Conservation (phyloP, 2,113 vertebrate genomes). For the Corapipo altera region DNA sequence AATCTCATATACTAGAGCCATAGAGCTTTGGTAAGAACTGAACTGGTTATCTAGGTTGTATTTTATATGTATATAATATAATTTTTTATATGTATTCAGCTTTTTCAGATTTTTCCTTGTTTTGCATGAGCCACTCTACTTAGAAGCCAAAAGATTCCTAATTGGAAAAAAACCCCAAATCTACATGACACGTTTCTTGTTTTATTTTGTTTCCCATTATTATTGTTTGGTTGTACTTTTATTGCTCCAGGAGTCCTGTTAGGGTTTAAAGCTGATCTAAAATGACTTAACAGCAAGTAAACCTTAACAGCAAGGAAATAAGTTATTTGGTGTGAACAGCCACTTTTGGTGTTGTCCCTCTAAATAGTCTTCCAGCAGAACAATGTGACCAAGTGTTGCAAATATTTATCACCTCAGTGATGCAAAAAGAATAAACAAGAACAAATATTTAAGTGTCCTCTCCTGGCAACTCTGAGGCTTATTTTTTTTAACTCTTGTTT, state of each 20-base stretch:
- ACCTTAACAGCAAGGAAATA: neutral
- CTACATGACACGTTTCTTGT: accelerated
- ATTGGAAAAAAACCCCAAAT: neutral
- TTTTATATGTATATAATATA: neutral
- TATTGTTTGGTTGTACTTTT: neutral
- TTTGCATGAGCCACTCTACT: neutral
- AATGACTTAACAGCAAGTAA: neutral
- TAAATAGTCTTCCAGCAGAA: neutral
- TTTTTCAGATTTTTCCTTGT: neutral
- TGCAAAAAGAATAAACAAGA: neutral
- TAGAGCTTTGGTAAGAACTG: slow-evolving; percentile 82
- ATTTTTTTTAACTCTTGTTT: neutral
- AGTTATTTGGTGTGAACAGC: neutral
- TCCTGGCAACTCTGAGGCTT: neutral
- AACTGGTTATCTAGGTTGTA: neutral
- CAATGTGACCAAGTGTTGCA: neutral
- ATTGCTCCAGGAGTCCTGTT: neutral
- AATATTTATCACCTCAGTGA: neutral
- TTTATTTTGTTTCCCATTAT: neutral
- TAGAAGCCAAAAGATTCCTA: neutral
- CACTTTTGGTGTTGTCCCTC: neutral
- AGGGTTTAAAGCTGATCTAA: neutral
- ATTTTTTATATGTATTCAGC: neutral
- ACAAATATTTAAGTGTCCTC: neutral
- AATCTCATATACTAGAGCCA: slow-evolving; percentile 84